Conservation (phyloP, 1,140 invertebrate species). For the Lineus longissimus region DNA sequence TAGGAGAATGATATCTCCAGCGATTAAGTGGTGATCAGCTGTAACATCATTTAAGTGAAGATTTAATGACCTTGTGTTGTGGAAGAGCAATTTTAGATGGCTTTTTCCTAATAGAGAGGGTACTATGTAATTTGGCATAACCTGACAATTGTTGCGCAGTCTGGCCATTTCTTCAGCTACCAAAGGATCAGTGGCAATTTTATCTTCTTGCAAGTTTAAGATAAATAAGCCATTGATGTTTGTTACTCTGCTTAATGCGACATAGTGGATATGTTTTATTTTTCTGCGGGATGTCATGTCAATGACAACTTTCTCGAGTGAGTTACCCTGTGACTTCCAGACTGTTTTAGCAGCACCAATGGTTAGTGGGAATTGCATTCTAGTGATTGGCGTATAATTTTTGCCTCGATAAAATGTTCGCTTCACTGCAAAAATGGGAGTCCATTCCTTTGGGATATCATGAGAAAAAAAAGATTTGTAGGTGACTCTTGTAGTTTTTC, state of each 20-base stretch:
- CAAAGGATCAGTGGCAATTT: neutral
- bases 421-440: neutral
- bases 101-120: neutral
- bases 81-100: neutral
- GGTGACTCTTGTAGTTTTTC: neutral
- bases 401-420: neutral
- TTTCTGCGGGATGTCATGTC: neutral
- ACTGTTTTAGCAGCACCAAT: slow-evolving; percentile 1
- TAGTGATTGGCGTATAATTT: neutral
- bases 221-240: neutral
- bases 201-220: neutral
- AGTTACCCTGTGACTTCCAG: neutral
- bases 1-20: neutral
- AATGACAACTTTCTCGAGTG: neutral
- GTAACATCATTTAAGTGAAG: neutral
- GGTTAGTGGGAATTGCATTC: neutral
- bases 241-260: slow-evolving; percentile 2
- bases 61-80: slow-evolving; percentile 4
- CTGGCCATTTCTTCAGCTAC: neutral
- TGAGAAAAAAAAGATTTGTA: neutral
- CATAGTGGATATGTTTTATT: neutral
- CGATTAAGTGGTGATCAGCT: neutral
- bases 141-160: neutral
- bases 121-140: neutral
- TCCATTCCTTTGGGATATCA: neutral